Evolutionary conservation across 2,113 vertebrate genomes (phyloP), one percentile per base, ranked within the genome.

Genomic region (Xenotilapia flavipinnis): DNA sequence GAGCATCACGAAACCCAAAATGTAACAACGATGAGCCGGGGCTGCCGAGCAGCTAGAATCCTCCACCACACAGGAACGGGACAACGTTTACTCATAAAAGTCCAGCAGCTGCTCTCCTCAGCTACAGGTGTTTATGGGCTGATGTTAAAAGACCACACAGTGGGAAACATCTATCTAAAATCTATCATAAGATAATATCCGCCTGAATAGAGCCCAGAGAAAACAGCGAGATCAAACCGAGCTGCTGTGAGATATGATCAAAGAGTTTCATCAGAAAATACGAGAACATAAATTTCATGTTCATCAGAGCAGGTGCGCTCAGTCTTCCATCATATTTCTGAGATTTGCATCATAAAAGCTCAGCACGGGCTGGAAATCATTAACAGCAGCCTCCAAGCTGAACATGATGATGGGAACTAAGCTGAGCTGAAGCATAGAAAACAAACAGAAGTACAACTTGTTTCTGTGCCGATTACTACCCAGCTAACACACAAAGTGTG

Each of bases 51-150:
- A 62, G 58, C 31, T 12, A n/a, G 31, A 11, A n/a, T 12, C 58
- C 9, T 62, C 58, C 58, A 62, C 3, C 58, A 11, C 58, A 62
- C 58, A 62, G 58, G 6, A 62, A 62, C 6, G 31, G 1, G 31
- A n/a, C 58, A 33, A 33, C 17, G 0, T 36, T 36, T 36, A 62
- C 17, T 62, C 58, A 33, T 19, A 2, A 62, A 62, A 62, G 60
- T 65, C 58, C 58, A 65, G 60, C 60, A 65, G 60, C 60, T 65
- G 60, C 60, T 65, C 60, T 65, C 4, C 31, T 62, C 58, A 19
- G 9, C 31, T 36, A 6, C 31, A 62, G 58, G 3, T 62, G 31
- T 36, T 62, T 36, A 62, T 11, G 58, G 58, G 58, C 31, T 36
- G 58, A 62, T 62, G 31, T 60, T 33, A 33, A 31, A 60, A 33